phyloP scores from a whole-genome alignment of 2,797 vertebrate genomes.

The Sus cebifrons region DNA sequence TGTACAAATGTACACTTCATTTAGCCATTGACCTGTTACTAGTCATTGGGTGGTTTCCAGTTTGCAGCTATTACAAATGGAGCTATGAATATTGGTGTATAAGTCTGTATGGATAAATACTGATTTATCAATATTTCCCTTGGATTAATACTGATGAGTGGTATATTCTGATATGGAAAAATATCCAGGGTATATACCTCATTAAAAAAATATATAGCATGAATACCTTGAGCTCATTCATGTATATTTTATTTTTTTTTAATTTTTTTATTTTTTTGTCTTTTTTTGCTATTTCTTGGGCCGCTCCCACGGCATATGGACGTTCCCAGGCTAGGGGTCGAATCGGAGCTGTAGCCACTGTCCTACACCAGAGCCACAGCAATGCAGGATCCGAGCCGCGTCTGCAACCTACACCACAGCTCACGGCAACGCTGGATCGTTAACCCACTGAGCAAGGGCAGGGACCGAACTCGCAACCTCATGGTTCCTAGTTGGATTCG shows the following conservation, averaged over 20 bases:
- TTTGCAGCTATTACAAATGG: background rate
- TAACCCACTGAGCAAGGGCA: too few species aligned
- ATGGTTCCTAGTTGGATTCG: too few species aligned
- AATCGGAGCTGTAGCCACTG: too few species aligned
- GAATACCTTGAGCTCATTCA: background rate
- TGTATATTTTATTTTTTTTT: background rate
- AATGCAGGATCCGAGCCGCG: too few species aligned
- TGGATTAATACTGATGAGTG: background rate
- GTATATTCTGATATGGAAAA: background rate
- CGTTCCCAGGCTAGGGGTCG: too few species aligned
- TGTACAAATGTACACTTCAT: background rate
- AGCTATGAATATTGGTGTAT: background rate
- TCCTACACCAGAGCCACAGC: too few species aligned
- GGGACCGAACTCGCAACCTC: too few species aligned
- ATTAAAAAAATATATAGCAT: slow-evolving; percentile 24
- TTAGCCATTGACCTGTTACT: background rate
- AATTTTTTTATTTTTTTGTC: too few species aligned
- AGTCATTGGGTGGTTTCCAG: background rate
- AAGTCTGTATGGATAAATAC: background rate
- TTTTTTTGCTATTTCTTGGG: too few species aligned
- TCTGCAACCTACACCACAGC: too few species aligned
- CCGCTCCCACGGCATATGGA: too few species aligned
- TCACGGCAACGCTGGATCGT: too few species aligned
- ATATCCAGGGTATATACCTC: background rate
- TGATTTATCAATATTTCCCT: background rate